Conservation (phyloP, 2,888 invertebrate genomes). For the Thyatira batis region DNA sequence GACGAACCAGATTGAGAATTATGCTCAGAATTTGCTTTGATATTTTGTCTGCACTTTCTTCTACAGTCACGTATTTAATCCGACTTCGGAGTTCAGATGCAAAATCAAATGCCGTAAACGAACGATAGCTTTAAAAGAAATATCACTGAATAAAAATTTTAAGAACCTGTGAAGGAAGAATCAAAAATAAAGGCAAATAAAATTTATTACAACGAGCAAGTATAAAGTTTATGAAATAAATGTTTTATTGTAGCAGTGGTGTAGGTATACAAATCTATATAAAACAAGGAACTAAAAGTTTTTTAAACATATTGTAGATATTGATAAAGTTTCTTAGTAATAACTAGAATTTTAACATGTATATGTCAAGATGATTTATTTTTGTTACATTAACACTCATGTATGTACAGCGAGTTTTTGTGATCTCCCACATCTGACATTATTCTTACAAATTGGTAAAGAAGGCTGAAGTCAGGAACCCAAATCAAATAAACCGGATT, state of each 20-base stretch:
- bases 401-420: conserved; percentile 14
- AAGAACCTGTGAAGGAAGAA: background rate
- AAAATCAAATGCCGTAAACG: conserved; percentile 25
- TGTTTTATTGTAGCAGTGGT: too few relatives aligned
- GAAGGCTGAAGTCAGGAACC: conserved; percentile 68
- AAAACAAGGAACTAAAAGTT: too few relatives aligned
- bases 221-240: too few relatives aligned
- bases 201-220: too few relatives aligned
- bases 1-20: conserved; percentile 41
- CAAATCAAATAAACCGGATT: conserved; percentile 81
- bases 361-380: background rate
- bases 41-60: conserved; percentile 35
- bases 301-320: too few relatives aligned
- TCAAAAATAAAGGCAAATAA: background rate
- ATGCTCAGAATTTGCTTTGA: conserved; percentile 40
- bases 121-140: conserved; percentile 12
- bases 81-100: conserved; percentile 25
- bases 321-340: too few relatives aligned
- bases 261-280: too few relatives aligned
- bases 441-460: conserved; percentile 68
- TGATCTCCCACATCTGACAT: conserved; percentile 44
- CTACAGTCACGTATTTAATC: conserved; percentile 50
- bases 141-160: background rate
- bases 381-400: conserved; percentile 8
- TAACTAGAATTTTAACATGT: too few relatives aligned